phyloP scores from a whole-genome alignment of 2,113 vertebrate genomes.

The Grammomys dolichurus region DNA sequence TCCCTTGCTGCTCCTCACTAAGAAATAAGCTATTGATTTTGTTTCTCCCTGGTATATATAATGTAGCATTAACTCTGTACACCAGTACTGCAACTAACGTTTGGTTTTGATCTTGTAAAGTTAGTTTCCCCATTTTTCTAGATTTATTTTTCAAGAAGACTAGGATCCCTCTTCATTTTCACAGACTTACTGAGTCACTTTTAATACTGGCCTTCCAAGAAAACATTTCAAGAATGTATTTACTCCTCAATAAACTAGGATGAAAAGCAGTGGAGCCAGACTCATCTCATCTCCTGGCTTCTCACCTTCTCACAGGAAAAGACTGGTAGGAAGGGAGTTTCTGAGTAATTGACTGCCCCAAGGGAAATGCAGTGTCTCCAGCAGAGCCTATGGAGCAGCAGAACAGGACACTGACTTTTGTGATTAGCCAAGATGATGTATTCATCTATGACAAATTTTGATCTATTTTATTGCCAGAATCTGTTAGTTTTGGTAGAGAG shows the following conservation, averaged over 20 bases:
- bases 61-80: not conserved
- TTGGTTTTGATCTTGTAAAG: not conserved
- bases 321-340: not conserved
- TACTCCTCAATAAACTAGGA: conserved; percentile 17
- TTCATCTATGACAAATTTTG: not conserved
- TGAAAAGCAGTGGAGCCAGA: not conserved
- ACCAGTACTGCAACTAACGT: not conserved
- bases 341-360: no score
- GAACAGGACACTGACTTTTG: not conserved
- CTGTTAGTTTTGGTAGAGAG: conserved; percentile 20
- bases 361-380: not conserved
- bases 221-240: conserved; percentile 25
- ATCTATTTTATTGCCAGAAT: not conserved
- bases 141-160: not conserved
- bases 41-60: not conserved
- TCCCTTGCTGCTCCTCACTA: not conserved
- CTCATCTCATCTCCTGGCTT: not conserved
- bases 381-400: not conserved
- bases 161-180: not conserved
- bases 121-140: not conserved
- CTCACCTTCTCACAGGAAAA: not conserved
- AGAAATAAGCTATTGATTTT: conserved; percentile 6
- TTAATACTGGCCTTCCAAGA: not conserved
- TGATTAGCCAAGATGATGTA: not conserved
- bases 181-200: not conserved